These are phyloP conservation scores for Cygnus buccinator DNA, from an alignment of 2,113 vertebrate species.

Conservation along the genomic window DNA sequence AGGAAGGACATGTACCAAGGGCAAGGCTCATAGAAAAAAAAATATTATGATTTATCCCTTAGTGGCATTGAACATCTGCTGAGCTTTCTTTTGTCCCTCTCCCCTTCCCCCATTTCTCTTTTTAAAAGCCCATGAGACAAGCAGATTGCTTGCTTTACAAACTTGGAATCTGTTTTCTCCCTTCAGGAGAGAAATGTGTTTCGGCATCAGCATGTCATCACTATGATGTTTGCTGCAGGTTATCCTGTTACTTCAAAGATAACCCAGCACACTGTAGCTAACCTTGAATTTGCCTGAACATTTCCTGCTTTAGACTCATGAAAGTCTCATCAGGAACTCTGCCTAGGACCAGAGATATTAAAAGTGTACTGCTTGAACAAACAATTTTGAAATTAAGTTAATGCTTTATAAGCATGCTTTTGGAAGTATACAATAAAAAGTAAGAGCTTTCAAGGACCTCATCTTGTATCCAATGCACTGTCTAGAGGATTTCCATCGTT, in stretches of 20 bases:
- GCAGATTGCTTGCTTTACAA: not conserved
- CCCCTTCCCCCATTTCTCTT: not conserved
- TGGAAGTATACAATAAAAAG: not conserved
- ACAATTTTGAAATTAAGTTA: not conserved
- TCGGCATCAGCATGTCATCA: not conserved
- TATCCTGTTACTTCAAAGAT: not conserved
- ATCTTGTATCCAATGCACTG: not conserved
- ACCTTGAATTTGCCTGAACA: not conserved
- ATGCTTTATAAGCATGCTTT: not conserved
- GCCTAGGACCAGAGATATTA: not conserved
- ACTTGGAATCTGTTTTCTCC: not conserved
- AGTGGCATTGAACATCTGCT: not conserved
- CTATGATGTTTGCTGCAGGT: not conserved
- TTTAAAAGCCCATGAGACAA: not conserved
- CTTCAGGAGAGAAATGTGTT: not conserved
- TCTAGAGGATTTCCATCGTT: not conserved
- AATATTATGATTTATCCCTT: not conserved
- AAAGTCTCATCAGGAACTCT: not conserved
- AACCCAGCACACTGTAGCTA: not conserved
- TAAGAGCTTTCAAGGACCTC: not conserved
- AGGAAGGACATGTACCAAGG: accelerated
- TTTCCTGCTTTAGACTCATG: not conserved
- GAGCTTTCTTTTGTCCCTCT: not conserved
- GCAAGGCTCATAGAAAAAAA: not conserved
- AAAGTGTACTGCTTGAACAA: not conserved